Conservation (phyloP, 2,113 vertebrate genomes). For the Mesembrinibis cayennensis region DNA sequence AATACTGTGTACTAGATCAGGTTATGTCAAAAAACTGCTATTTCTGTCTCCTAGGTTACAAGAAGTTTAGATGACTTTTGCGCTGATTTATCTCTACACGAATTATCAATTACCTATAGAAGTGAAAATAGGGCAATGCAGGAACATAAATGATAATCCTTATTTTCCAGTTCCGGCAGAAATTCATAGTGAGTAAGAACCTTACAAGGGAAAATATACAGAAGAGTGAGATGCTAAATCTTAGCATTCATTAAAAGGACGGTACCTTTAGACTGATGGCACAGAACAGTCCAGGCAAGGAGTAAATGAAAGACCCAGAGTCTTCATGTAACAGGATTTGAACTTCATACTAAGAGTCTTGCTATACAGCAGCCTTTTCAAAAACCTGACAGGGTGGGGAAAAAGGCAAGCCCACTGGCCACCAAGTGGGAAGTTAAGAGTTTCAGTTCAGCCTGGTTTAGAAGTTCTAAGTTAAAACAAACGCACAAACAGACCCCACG, state of each 20-base stretch:
- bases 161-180: background rate
- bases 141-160: background rate
- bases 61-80: background rate
- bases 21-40: background rate
- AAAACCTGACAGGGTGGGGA: background rate
- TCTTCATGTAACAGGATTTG: background rate
- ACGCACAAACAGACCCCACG: background rate
- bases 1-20: background rate
- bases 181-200: background rate
- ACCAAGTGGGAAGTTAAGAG: background rate
- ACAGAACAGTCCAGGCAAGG: background rate
- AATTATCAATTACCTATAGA: background rate
- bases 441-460: background rate
- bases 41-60: background rate
- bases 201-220: background rate
- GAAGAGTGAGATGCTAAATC: background rate
- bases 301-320: background rate
- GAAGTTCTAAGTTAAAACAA: background rate
- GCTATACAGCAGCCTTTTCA: background rate
- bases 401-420: background rate
- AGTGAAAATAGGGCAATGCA: background rate
- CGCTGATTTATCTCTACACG: background rate
- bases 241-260: background rate
- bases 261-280: background rate
- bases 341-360: background rate